Conservation (phyloP, 2,797 vertebrate species). For the Notoglanidium macrostoma region DNA sequence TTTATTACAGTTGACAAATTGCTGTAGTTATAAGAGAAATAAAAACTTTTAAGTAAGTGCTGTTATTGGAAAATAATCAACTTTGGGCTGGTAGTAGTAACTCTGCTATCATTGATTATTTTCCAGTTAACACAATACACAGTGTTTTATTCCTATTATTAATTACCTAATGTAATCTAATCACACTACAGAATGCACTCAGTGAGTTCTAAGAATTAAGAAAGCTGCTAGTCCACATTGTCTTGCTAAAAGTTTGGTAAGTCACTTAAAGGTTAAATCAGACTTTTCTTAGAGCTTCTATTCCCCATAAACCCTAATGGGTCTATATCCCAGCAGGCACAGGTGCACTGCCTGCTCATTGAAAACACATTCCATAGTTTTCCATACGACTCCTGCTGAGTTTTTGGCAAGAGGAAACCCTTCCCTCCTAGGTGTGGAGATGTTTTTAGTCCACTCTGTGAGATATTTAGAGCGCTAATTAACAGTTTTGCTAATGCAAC, state of each 20-base stretch:
- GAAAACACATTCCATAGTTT: background rate
- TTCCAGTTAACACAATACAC: background rate
- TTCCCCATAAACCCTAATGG: background rate
- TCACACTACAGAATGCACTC: background rate
- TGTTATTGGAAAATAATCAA: background rate
- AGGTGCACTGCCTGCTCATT: background rate
- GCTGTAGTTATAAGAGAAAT: background rate
- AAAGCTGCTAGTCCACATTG: background rate
- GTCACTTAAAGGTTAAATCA: background rate
- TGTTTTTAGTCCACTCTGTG: background rate
- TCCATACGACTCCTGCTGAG: background rate
- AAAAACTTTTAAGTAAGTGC: background rate
- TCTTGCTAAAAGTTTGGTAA: background rate
- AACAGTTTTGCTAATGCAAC: background rate
- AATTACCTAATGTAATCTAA: background rate
- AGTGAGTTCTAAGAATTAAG: background rate
- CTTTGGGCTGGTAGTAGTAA: background rate
- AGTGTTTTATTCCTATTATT: background rate
- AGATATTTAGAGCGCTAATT: constrained; percentile 1
- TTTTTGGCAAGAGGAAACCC: background rate
- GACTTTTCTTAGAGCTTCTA: background rate
- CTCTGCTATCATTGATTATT: background rate
- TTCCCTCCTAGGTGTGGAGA: background rate
- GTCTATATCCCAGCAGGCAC: constrained; percentile 10
- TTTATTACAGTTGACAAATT: background rate